Conservation (phyloP, 2,797 vertebrate genomes). For the Periophthalmus magnuspinnatus region DNA sequence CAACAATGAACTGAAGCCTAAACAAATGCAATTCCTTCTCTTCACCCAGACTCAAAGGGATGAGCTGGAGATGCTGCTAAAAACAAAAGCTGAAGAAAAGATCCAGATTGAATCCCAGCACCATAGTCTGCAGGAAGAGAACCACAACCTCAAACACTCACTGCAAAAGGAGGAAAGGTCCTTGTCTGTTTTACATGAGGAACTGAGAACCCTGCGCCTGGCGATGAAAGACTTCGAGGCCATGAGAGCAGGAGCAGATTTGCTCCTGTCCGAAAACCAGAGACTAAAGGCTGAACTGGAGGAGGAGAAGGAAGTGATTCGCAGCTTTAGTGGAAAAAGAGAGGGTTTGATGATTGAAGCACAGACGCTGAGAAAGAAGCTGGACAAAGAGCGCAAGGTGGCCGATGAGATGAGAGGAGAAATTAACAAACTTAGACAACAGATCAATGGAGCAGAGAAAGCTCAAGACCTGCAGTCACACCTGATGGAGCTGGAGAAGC, state of each 20-base stretch:
- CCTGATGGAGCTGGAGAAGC: constrained; percentile 87
- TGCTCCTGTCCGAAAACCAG: constrained; percentile 84
- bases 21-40: constrained; percentile 8
- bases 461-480: constrained; percentile 76
- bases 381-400: constrained; percentile 81
- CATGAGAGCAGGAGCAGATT: constrained; percentile 72
- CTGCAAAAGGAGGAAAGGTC: constrained; percentile 85
- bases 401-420: constrained; percentile 81
- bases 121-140: constrained; percentile 80
- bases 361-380: constrained; percentile 80
- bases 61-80: constrained; percentile 77
- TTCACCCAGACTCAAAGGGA: constrained; percentile 77
- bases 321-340: constrained; percentile 80
- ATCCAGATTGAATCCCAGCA: constrained; percentile 76
- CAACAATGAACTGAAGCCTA: not conserved
- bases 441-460: constrained; percentile 33
- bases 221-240: constrained; percentile 84
- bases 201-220: constrained; percentile 82
- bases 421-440: constrained; percentile 76
- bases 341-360: constrained; percentile 81
- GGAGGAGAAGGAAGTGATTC: constrained; percentile 80
- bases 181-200: constrained; percentile 82
- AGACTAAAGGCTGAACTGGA: constrained; percentile 86
- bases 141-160: constrained; percentile 81
- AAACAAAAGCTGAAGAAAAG: constrained; percentile 74